Evolutionary conservation across 2,113 vertebrate species (phyloP).

Genomic region (Hirundichthys speculiger): DNA sequence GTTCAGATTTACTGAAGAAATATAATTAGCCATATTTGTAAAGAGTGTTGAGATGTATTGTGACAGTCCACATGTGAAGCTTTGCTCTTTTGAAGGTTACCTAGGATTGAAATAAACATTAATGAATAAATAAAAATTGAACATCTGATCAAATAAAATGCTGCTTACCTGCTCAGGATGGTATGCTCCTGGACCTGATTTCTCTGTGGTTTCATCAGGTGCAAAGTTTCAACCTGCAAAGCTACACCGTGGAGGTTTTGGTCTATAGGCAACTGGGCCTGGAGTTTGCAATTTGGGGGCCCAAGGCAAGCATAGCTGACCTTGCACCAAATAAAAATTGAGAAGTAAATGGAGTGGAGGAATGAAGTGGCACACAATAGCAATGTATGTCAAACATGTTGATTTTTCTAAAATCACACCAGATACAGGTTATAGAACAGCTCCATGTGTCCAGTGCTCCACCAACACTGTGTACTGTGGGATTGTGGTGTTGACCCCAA

Average conservation of each 20-base stretch:
- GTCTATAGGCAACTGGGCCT: constrained; percentile 86
- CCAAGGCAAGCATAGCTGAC: no score
- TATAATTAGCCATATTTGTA: constrained; percentile 32
- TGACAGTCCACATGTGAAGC: constrained; percentile 88
- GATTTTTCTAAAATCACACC: no score
- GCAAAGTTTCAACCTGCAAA: constrained; percentile 81
- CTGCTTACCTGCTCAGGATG: constrained; percentile 74
- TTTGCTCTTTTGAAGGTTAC: constrained; percentile 69
- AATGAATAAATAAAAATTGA: neutral
- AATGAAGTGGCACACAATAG: no score
- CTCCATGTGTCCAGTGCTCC: no score
- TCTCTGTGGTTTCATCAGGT: constrained; percentile 74
- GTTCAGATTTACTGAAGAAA: constrained; percentile 15
- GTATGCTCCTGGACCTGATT: constrained; percentile 87
- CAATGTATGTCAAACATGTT: no score
- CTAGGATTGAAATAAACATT: constrained; percentile 47
- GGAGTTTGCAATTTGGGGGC: no score
- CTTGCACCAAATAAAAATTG: no score
- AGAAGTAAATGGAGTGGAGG: no score
- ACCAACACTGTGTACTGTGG: no score
- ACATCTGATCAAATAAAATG: neutral
- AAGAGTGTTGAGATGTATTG: constrained; percentile 77
- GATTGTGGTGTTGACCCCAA: no score
- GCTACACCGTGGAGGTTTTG: constrained; percentile 84
- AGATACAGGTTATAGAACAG: no score